Base-by-base conservation (phyloP, 2,797 vertebrate species). In the Hephaestus fuliginosus region DNA sequence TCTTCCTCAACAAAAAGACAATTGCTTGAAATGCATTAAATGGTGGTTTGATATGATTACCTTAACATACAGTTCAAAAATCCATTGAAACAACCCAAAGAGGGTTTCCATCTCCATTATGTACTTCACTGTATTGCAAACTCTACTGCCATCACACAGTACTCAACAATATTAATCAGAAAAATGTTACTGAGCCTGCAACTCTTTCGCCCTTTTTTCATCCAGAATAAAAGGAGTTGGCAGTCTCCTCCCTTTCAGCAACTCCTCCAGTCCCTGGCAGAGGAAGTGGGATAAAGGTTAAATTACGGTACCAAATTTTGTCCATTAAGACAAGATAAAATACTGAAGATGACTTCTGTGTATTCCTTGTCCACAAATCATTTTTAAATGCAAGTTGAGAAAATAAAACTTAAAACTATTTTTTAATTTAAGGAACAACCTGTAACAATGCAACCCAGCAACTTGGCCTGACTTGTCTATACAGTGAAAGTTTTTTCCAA, bases 251-350 rank as follows among this genome's bases (percentile, higher is more conserved):
- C 94, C 95, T 85, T 81, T 95, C 91, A 99, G 89, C 77, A 96
- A 91, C 1, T 7, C 67, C 71, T 97, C 97, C 75, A 99, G 92
- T 13, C 95, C 98, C 98, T 99, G 84, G 14, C 5, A 74, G 39
- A 68, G 60, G 20, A 58, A 70, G 22, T 0, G 18, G 63, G 12
- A 43, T 6, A 7, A 6, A 39, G 8, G 18, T 69, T 41, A n/a
- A 61, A 56, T 65, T 33, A 74, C 25, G 70, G 13, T 39, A 18
- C 5, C 10, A 15, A 13, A 9, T n/a, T 49, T 3, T 22, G 11
- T 55, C 14, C 4, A 1, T 55, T 1, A 62, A 15, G 1, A 13
- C 51, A 18, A 60, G 11, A 12, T 20, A 56, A 10, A 53, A n/a
- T 11, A 44, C 2, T 43, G 36, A 22, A 58, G 33, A 11, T 6